A percentile compares a stretch with the other conserved stretches of the same genome.
These are phyloP conservation scores for Brachionus sp. DNA, from an alignment of 1,140 invertebrate species.

Conservation along the genomic window DNA sequence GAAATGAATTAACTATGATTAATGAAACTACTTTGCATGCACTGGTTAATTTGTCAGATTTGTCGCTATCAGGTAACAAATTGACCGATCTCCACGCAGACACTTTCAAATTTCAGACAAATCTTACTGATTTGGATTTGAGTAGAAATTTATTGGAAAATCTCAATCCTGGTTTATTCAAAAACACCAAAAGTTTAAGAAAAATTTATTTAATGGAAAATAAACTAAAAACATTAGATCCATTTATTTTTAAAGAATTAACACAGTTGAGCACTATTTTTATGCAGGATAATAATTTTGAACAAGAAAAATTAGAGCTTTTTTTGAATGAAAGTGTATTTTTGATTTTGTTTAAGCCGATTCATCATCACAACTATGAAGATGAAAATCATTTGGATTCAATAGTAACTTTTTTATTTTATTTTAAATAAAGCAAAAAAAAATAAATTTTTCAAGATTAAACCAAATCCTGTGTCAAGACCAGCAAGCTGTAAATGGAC, in stretches of 20 bases:
- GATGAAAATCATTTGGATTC: constrained; percentile 23
- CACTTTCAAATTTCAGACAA: not conserved
- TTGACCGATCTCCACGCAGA: not conserved
- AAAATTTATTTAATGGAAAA: not conserved
- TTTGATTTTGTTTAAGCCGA: not conserved
- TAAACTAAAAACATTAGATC: not conserved
- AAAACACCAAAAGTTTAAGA: not conserved
- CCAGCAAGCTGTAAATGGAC: constrained; percentile 2
- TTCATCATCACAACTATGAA: not conserved
- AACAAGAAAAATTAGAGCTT: not conserved
- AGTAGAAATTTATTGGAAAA: not conserved
- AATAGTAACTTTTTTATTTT: not conserved
- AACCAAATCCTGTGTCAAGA: not conserved
- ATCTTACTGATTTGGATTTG: not conserved
- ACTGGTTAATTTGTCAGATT: not conserved
- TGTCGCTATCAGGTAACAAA: not conserved
- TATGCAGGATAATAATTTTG: not conserved
- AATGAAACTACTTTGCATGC: not conserved
- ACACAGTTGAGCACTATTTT: not conserved
- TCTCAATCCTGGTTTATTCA: not conserved
- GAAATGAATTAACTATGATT: not conserved
- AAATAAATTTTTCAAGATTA: constrained; percentile 4
- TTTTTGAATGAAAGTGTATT: not conserved
- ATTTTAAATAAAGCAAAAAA: not conserved
- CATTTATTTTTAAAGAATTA: constrained; percentile 12